Percentiles rank a stretch among this genome's conserved stretches.
Evolutionary conservation across 1,140 invertebrate species (phyloP).

Genomic region (Drosophila burlai): DNA sequence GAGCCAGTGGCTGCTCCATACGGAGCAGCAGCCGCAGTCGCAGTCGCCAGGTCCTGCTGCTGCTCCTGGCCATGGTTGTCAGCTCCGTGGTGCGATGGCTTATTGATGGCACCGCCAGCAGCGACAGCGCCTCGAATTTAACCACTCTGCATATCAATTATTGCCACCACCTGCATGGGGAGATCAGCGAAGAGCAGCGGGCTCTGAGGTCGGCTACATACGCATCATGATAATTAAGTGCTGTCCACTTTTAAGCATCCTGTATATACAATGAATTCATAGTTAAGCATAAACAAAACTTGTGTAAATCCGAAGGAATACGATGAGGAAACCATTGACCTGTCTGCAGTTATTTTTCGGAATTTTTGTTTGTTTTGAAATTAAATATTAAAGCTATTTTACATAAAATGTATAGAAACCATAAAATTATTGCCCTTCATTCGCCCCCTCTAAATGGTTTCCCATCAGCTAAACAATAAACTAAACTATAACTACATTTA

Average conservation of each 20-base stretch:
- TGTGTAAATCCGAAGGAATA: slow-evolving; percentile 18
- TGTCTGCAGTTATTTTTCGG: not conserved
- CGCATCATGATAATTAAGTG: slow-evolving; percentile 72
- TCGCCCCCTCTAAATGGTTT: slow-evolving; percentile 23
- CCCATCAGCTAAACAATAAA: slow-evolving; percentile 29
- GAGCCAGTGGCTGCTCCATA: slow-evolving; percentile 27
- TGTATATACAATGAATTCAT: slow-evolving; percentile 50
- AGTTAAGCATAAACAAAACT: slow-evolving; percentile 31
- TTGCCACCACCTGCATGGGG: slow-evolving; percentile 30
- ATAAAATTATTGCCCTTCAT: slow-evolving; percentile 1
- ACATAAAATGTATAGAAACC: slow-evolving; percentile 6
- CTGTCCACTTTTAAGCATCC: slow-evolving; percentile 13
- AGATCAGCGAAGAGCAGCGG: slow-evolving; percentile 13
- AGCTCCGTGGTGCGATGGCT: slow-evolving; percentile 75
- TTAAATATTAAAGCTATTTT: not conserved
- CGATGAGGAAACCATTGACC: slow-evolving; percentile 30
- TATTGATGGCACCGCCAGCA: slow-evolving; percentile 9
- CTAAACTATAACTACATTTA: slow-evolving; percentile 59
- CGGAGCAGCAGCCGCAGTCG: slow-evolving; percentile 14
- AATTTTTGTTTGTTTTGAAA: too few species aligned
- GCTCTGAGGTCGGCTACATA: not conserved
- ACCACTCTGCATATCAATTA: slow-evolving; percentile 76
- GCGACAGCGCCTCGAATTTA: slow-evolving; percentile 39
- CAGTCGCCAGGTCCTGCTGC: slow-evolving; percentile 25
- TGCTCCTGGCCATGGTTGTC: slow-evolving; percentile 56